Percentiles rank a stretch among this genome's conserved stretches.
phyloP scores from a whole-genome alignment of 2,888 invertebrate genomes.

The Drosophila mayaguana region DNA sequence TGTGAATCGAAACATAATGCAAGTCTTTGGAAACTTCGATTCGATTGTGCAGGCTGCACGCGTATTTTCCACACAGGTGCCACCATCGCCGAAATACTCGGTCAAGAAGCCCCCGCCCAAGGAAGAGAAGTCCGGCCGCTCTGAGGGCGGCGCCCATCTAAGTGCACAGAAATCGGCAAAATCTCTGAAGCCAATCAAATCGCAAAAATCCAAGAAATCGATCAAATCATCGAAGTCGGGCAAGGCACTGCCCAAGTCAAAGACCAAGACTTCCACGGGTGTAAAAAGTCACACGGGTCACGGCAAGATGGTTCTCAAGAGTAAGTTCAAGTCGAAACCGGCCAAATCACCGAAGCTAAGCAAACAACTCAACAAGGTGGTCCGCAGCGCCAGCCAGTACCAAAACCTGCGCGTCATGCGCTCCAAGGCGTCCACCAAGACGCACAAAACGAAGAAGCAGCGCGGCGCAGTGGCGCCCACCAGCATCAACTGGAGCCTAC shows the following conservation, averaged over 20 bases:
- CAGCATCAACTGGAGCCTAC: conserved; percentile 67
- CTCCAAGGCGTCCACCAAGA: conserved; percentile 47
- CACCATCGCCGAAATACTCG: conserved; percentile 56
- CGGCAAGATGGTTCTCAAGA: conserved; percentile 59
- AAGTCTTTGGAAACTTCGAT: conserved; percentile 76
- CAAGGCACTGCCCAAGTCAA: conserved; percentile 37
- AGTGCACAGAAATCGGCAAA: conserved; percentile 36
- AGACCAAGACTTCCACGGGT: conserved; percentile 6
- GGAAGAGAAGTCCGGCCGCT: conserved; percentile 6
- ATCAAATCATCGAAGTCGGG: conserved; percentile 48
- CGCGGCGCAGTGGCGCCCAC: conserved; percentile 18
- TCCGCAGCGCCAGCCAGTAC: conserved; percentile 68
- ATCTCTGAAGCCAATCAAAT: conserved; percentile 30
- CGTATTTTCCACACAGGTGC: conserved; percentile 53
- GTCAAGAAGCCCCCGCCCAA: conserved; percentile 38
- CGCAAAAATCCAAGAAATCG: conserved; percentile 50
- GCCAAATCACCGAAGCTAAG: conserved; percentile 2
- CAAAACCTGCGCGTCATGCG: conserved; percentile 38
- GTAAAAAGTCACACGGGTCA: conserved; percentile 22
- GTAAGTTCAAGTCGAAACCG: conserved; percentile 45
- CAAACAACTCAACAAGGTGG: conserved; percentile 36
- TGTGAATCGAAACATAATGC: conserved; percentile 78
- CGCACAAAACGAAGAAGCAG: conserved; percentile 37
- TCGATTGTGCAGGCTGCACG: conserved; percentile 69
- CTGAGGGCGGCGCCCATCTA: conserved; percentile 55